These are phyloP conservation scores for Plectus sambesii DNA, from an alignment of 1,140 invertebrate genomes.

Conservation along the genomic window DNA sequence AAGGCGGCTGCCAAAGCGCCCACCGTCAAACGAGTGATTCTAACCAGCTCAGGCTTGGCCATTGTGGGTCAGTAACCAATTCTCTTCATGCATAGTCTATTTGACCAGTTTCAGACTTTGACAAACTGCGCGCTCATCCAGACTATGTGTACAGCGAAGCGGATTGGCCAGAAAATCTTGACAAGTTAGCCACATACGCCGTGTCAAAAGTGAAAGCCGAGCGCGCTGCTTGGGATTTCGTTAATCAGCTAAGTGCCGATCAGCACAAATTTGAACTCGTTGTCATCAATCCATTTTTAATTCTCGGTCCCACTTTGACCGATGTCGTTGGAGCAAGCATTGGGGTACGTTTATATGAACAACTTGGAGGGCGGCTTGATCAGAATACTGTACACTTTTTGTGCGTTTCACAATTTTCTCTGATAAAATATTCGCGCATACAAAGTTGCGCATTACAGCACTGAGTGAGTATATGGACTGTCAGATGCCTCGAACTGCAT, in stretches of 20 bases:
- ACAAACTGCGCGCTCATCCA: constrained; percentile 45
- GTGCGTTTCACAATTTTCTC: no score
- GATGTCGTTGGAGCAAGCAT: constrained; percentile 47
- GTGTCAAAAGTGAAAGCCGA: constrained; percentile 54
- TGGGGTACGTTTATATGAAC: constrained; percentile 45
- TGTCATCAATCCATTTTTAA: constrained; percentile 52
- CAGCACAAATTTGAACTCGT: constrained; percentile 52
- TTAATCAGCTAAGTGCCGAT: constrained; percentile 34
- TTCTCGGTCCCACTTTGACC: constrained; percentile 52
- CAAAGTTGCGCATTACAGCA: no score
- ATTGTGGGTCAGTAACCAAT: constrained; percentile 48
- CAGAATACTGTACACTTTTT: no score
- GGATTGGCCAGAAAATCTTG: constrained; percentile 51
- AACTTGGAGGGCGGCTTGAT: no score
- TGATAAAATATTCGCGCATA: no score
- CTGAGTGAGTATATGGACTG: no score
- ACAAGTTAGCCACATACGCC: constrained; percentile 47
- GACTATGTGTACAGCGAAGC: constrained; percentile 50
- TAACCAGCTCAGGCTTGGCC: constrained; percentile 54
- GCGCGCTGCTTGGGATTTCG: constrained; percentile 54
- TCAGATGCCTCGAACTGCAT: no score
- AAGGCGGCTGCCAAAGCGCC: constrained; percentile 49
- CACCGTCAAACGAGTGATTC: constrained; percentile 53
- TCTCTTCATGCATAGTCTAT: neutral
- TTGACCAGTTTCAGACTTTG: constrained; percentile 12